phyloP scores from a whole-genome alignment of 2,797 vertebrate species.

The Apogon hyalosoma region DNA sequence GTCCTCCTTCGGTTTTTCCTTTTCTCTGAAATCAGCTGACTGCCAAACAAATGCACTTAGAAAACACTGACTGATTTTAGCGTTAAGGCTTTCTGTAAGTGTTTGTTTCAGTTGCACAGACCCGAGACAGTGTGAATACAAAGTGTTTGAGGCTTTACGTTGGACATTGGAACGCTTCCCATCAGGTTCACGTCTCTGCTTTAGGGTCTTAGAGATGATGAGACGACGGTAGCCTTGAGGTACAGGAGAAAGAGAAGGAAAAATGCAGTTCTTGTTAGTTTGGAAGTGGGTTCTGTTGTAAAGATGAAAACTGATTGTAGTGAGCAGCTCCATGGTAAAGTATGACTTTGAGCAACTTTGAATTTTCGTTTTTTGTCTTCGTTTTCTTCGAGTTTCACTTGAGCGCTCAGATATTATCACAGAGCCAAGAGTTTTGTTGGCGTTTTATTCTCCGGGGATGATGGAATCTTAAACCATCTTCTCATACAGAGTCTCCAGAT shows the following conservation, averaged over 20 bases:
- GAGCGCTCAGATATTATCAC: no score
- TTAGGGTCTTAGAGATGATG: not conserved
- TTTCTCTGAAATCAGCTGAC: slow-evolving; percentile 27
- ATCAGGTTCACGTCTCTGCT: not conserved
- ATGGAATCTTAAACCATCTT: no score
- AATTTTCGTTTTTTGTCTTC: slow-evolving; percentile 11
- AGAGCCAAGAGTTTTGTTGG: no score
- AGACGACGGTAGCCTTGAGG: no score
- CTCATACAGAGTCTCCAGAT: no score
- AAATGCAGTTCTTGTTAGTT: not conserved
- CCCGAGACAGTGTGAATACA: not conserved
- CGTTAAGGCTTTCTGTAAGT: not conserved
- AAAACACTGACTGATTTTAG: not conserved
- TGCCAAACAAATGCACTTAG: slow-evolving; percentile 41
- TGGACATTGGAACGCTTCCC: not conserved
- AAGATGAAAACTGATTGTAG: not conserved
- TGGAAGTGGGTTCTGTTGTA: not conserved
- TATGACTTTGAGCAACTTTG: slow-evolving; percentile 5
- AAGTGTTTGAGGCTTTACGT: not conserved
- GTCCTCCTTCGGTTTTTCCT: slow-evolving; percentile 8
- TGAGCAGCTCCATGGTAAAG: not conserved
- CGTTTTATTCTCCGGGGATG: no score
- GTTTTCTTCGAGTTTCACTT: not conserved
- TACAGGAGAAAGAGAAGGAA: not conserved
- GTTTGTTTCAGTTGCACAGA: slow-evolving; percentile 11